Base-by-base conservation (phyloP, 2,113 vertebrate species). In the Hippocampus barbouri region DNA sequence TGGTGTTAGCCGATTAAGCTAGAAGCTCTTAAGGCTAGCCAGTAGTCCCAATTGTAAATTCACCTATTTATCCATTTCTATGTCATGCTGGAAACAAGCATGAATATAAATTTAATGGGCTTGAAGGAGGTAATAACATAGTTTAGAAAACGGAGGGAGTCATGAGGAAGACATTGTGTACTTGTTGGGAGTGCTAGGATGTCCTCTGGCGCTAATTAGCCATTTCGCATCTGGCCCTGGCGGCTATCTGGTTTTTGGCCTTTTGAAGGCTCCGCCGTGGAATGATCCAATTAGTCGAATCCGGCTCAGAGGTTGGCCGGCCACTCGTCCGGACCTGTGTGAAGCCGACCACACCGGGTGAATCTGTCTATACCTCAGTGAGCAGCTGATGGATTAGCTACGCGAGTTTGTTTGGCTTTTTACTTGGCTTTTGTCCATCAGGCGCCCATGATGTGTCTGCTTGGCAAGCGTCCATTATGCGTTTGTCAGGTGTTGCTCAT, bases 271-370 rank as follows among this genome's bases (percentile, higher is more conserved):
- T 78, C 59, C 69, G 82, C 49, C 71, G 79, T 76, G 49, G 60
- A 64, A 14, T 62, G 77, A 86, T 87, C 85, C 83, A 84, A 88
- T 88, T 84, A 87, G 85, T 80, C 57, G 76, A 80, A 78, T 86
- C 81, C 18, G 74, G 70, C 59, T 61, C 59, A 61, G 59, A 30
- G 59, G 27, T 61, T 61, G 27, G 59, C 59, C 59, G 25, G 27
- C 27, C 59, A 30, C 59, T 61, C 59, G 27, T 16, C 59, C 59
- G 25, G 27, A 61, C 59, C 59, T 34, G 27, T 16, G 59, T 61
- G 59, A 61, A 16, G 59, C 15, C 59, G 59, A 30, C 59, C 59
- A 61, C 59, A 34, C 59, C 27, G 59, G 15, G 25, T 16, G 25
- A 61, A 61, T 61, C 59, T 4, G 18, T 15, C 27, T 18, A 14